A percentile compares a stretch with the other conserved stretches of the same genome.
phyloP scores from a whole-genome alignment of 2,113 vertebrate species.

The Callipepla squamata region DNA sequence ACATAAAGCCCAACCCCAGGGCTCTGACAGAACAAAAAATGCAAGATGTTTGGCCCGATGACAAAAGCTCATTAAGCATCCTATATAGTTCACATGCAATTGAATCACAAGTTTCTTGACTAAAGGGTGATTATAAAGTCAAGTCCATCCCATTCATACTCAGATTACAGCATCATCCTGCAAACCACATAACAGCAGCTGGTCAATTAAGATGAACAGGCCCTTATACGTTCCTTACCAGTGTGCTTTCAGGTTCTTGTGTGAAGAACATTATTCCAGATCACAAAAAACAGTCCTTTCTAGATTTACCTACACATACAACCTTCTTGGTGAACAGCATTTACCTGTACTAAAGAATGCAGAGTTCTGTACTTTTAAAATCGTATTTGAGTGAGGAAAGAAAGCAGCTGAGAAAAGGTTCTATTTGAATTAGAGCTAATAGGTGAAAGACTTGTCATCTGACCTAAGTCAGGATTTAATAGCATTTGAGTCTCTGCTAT shows the following conservation, averaged over 20 bases:
- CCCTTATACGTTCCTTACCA: not conserved
- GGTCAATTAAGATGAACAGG: not conserved
- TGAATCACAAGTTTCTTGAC: not conserved
- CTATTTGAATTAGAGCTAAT: not conserved
- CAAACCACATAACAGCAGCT: not conserved
- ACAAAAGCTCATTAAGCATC: not conserved
- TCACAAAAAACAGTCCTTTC: not conserved
- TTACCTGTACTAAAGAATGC: not conserved
- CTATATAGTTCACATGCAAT: not conserved
- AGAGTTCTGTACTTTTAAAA: not conserved
- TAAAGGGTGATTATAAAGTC: not conserved
- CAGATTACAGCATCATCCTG: not conserved
- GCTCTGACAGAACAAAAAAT: not conserved
- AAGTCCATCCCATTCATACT: not conserved
- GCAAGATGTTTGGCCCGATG: fast-evolving
- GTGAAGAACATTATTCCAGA: not conserved
- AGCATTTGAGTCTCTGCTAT: not conserved
- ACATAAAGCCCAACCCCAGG: not conserved
- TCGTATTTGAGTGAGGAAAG: fast-evolving
- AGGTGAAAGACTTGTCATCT: not conserved
- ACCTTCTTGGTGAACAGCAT: not conserved
- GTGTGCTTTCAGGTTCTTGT: not conserved
- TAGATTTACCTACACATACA: not conserved
- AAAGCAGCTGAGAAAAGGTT: not conserved
- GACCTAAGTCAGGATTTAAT: not conserved